Evolutionary conservation across 1,140 invertebrate species (phyloP).

Genomic region (Saccostrea echinata): DNA sequence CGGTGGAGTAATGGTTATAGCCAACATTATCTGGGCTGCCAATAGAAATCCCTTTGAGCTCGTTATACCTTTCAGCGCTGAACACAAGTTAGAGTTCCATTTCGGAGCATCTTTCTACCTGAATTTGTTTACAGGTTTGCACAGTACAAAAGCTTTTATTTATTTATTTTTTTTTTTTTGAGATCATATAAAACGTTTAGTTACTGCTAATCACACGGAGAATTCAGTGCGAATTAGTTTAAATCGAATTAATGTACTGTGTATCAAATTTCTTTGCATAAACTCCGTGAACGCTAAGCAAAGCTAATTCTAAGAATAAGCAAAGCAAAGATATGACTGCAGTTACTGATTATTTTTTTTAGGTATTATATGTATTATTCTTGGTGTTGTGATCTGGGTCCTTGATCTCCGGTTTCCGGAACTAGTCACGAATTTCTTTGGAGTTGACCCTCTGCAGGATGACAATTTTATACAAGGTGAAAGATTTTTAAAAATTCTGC

Average conservation of each 20-base stretch:
- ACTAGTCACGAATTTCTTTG: conserved; percentile 81
- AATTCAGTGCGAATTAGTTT: too few relatives aligned
- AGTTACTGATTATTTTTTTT: conserved; percentile 49
- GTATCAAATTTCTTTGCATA: too few relatives aligned
- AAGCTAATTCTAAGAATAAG: too few relatives aligned
- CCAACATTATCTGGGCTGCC: conserved; percentile 91
- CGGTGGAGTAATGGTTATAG: conserved; percentile 84
- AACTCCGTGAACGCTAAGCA: too few relatives aligned
- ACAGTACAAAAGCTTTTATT: conserved; percentile 5
- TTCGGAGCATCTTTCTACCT: conserved; percentile 97
- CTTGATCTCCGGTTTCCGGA: conserved; percentile 80
- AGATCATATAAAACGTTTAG: too few relatives aligned
- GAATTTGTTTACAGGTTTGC: conserved; percentile 90
- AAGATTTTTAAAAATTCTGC: not conserved
- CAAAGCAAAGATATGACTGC: too few relatives aligned
- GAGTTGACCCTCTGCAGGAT: conserved; percentile 82
- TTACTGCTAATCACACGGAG: too few relatives aligned
- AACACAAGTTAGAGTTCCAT: conserved; percentile 79
- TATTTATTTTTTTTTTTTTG: too few relatives aligned
- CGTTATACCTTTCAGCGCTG: conserved; percentile 86
- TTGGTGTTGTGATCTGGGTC: conserved; percentile 80
- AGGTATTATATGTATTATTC: conserved; percentile 82
- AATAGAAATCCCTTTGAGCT: conserved; percentile 90
- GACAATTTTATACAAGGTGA: conserved; percentile 78
- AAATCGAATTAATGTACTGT: too few relatives aligned